Evolutionary conservation across 2,113 vertebrate genomes (phyloP), one percentile per base, ranked within the genome.

Genomic region (Alethe diademata): DNA sequence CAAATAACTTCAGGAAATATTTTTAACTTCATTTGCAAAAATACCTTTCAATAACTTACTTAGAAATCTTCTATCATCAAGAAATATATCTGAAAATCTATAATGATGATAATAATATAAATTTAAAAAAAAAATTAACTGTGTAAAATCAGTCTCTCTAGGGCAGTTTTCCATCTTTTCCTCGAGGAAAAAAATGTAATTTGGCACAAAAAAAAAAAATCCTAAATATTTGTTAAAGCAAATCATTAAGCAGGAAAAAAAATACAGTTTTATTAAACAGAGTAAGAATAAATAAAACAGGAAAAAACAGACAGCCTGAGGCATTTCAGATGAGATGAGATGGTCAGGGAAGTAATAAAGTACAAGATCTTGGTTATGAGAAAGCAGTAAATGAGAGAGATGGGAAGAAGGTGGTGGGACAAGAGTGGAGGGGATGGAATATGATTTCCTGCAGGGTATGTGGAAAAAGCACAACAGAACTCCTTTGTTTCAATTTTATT

Each of bases 401-500:
- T 51, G 67, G 50, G 26, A 80, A 28, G 58, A 79, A 88, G 24
- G 9, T 43, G 33, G 38, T 28, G 51, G 53, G 50, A 33, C n/a
- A 64, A 19, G 25, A 78, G 8, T 12, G 15, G 40, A 69, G 40
- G 26, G 62, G 61, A 72, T 1, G 1, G 53, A 58, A 11, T 26
- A 33, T 57, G 19, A 75, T 75, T 91, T 94, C 70, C 76, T 91
- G 47, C 67, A 70, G 36, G 33, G 48, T 65, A 89, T 57, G 36
- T 14, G 8, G 28, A 62, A 85, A 92, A 94, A 38, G 8, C 62
- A 69, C 56, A 86, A 86, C 50, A 96, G 36, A 85, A 93, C 51
- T 67, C 56, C 56, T 92, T 93, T 94, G 83, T 96, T 96, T 90
- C 65, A 13, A 72, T 81, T 78, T 83, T 58, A 88, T 86, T 93